Evolutionary conservation across 2,113 vertebrate species (phyloP).

Genomic region (Poeciliopsis retropinna): DNA sequence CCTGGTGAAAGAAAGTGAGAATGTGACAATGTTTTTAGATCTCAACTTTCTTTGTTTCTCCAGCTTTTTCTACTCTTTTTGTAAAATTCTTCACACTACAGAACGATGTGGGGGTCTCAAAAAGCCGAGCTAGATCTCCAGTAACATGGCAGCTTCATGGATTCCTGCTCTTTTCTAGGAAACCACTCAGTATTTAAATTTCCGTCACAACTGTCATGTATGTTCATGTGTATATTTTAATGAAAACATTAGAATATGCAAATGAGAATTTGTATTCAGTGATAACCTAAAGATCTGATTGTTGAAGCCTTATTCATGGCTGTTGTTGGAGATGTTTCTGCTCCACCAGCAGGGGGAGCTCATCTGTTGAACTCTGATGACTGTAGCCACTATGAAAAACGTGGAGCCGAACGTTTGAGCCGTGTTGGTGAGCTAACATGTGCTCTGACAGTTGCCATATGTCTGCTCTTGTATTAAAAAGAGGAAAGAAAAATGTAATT

Average conservation of each 20-base stretch:
- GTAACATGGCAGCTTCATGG: conserved; percentile 17
- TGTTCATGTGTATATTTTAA: background rate
- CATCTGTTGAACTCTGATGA: background rate
- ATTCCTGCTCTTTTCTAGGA: conserved; percentile 1
- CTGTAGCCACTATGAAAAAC: conserved; percentile 18
- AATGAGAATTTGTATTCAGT: background rate
- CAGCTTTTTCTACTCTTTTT: background rate
- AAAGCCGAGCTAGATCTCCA: background rate
- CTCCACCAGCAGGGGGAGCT: background rate
- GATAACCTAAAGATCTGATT: background rate
- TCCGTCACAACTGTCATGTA: background rate
- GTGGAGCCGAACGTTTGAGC: conserved; percentile 37
- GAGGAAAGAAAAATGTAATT: conserved; percentile 4
- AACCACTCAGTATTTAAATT: conserved; percentile 4
- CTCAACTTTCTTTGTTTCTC: background rate
- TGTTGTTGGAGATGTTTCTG: background rate
- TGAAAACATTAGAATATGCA: background rate
- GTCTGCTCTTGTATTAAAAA: conserved; percentile 30
- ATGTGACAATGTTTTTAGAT: background rate
- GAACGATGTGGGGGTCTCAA: conserved; percentile 4
- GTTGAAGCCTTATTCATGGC: background rate
- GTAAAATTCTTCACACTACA: background rate
- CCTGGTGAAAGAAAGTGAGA: background rate
- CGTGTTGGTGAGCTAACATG: background rate
- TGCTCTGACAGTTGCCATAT: conserved; percentile 31